Evolutionary conservation across 1,140 invertebrate species (phyloP).

Genomic region (Phymastichus coffea): DNA sequence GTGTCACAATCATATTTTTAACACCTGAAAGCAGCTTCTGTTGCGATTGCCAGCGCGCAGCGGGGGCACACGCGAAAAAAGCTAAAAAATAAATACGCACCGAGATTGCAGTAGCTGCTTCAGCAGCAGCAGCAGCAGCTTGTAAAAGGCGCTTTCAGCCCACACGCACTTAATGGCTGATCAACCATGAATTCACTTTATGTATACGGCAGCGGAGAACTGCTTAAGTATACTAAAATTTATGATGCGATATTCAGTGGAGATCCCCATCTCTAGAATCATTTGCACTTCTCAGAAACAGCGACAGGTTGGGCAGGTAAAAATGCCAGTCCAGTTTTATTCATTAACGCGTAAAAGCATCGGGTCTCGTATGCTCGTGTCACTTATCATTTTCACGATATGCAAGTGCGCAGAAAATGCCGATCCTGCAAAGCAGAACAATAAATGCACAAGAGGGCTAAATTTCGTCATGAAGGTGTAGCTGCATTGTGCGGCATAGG

Average conservation of each 20-base stretch:
- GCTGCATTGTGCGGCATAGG: slow-evolving; percentile 3
- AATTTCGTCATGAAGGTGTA: slow-evolving; percentile 18
- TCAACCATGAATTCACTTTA: slow-evolving; percentile 27
- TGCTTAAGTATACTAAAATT: slow-evolving; percentile 21
- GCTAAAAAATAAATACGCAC: neutral
- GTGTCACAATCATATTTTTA: slow-evolving; percentile 17
- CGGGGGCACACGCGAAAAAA: neutral
- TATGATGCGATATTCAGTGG: slow-evolving; percentile 15
- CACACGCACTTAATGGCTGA: slow-evolving; percentile 24
- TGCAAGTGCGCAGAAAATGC: neutral
- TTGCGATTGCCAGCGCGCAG: slow-evolving; percentile 12
- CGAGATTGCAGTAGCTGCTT: no score
- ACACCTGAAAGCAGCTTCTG: slow-evolving; percentile 22
- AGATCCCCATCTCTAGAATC: slow-evolving; percentile 19
- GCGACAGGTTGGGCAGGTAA: slow-evolving; percentile 9
- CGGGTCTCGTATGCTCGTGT: neutral
- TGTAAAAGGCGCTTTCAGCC: slow-evolving; percentile 13
- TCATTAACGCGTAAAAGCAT: neutral
- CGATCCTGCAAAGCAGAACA: neutral
- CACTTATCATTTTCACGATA: neutral
- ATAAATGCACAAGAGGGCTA: neutral
- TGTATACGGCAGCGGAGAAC: slow-evolving; percentile 6
- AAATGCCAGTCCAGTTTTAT: neutral
- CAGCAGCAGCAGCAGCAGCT: neutral
- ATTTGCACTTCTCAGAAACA: slow-evolving; percentile 4